Base-by-base conservation (phyloP, 2,113 vertebrate species). In the Coracopsis vasa region DNA sequence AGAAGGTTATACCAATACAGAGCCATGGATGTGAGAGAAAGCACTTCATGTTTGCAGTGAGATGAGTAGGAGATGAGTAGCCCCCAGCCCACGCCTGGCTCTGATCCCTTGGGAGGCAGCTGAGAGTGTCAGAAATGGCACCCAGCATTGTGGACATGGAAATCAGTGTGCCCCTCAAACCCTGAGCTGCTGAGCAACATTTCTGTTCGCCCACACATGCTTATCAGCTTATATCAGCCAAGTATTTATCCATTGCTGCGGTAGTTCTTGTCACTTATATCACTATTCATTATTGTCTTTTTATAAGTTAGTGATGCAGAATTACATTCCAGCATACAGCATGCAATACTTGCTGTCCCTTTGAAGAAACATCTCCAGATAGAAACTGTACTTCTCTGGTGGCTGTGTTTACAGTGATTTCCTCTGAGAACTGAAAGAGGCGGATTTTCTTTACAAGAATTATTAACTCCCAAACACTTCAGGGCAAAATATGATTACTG, bases 371-470 rank as follows among this genome's bases (percentile, higher is more conserved):
- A 28, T 39, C 75, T 92, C 80, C 44, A 72, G 61, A 71, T 50
- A 61, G 86, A 84, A 87, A 75, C 71, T 0, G 4, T 51, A 27
- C 62, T 65, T 35, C 50, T 60, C 47, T 75, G 91, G 73, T 75
- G 67, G 75, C 53, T 53, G 28, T 39, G 58, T 50, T 73, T 87
- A 70, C 67, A 86, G 29, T 13, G 37, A 80, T 61, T 42, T 84
- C 75, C 67, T 91, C 60, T 3, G 54, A 92, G 62, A 88, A 83
- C 3, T 53, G 67, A 91, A 70, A 21, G n/a, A 88, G 58, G 83
- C 80, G 44, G 75, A 77, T 91, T 94, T 96, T 92, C 89, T 95
- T 44, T 56, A 75, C 74, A 86, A 69, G 67, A 82, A 80, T 77
- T 75, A 88, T 75, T 88, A 80, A 91, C 79, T 84, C 45, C 48